A percentile compares a stretch with the other conserved stretches of the same genome.
These are phyloP conservation scores for Dasyornis broadbenti DNA, from an alignment of 2,113 vertebrate genomes.

Conservation along the genomic window DNA sequence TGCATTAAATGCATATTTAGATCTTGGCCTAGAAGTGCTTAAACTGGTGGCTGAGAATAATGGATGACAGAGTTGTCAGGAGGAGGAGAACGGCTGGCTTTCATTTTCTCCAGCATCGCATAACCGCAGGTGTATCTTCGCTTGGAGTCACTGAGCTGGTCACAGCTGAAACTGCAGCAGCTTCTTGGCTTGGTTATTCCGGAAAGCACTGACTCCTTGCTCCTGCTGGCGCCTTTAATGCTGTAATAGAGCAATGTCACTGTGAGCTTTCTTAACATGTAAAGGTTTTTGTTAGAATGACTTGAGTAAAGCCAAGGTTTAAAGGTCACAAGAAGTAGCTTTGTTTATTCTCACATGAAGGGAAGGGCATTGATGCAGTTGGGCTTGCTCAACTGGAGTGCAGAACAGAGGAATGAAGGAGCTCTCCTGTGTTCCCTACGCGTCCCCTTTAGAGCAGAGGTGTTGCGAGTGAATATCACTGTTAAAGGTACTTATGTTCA, in stretches of 20 bases:
- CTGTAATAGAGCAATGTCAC: slow-evolving; percentile 39
- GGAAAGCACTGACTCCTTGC: slow-evolving; percentile 66
- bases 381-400: background rate
- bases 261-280: background rate
- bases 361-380: background rate
- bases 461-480: background rate
- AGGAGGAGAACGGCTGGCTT: slow-evolving; percentile 27
- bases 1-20: background rate
- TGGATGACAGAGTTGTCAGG: slow-evolving; percentile 73
- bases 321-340: background rate
- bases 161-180: slow-evolving; percentile 65
- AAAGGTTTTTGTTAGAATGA: background rate
- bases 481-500: background rate
- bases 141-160: slow-evolving; percentile 24
- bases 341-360: background rate
- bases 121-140: background rate
- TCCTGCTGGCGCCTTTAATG: slow-evolving; percentile 60
- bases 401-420: background rate
- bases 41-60: slow-evolving; percentile 68
- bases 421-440: background rate
- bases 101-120: slow-evolving; percentile 33
- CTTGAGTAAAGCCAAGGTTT: background rate
- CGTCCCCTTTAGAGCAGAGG: background rate
- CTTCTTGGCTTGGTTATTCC: slow-evolving; percentile 30
- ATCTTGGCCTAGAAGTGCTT: background rate